Evolutionary conservation across 1,140 invertebrate genomes (phyloP).

Genomic region (Bombus cullumanus): DNA sequence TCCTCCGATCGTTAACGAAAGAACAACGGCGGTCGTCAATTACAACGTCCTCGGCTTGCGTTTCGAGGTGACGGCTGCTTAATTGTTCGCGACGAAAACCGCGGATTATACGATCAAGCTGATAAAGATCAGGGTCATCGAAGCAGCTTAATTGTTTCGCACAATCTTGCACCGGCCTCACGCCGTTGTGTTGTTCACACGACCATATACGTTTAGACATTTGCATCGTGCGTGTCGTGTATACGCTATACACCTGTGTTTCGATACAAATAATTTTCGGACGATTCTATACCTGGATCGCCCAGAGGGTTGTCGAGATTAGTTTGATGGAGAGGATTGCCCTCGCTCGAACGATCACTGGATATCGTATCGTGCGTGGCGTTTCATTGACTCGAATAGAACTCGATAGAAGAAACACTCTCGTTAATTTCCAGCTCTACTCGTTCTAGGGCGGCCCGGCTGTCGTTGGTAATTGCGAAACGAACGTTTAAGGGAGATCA

Average conservation of each 20-base stretch:
- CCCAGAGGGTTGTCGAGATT: constrained; percentile 68
- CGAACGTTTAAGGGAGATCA: background rate
- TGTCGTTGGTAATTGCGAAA: background rate
- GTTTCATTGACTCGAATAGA: constrained; percentile 25
- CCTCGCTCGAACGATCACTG: constrained; percentile 45
- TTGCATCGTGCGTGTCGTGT: background rate
- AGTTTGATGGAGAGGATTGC: constrained; percentile 72
- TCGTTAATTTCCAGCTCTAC: constrained; percentile 60
- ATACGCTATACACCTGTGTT: background rate
- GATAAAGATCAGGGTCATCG: constrained; percentile 46
- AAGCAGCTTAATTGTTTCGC: constrained; percentile 47
- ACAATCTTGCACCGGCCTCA: constrained; percentile 24
- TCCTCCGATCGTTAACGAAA: background rate
- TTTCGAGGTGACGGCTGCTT: background rate
- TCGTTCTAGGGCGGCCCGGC: background rate
- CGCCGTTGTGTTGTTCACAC: constrained; percentile 43
- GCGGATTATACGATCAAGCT: constrained; percentile 37
- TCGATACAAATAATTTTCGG: background rate
- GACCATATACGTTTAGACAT: background rate
- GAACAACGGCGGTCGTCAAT: background rate
- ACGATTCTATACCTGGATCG: constrained; percentile 20
- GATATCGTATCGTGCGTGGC: constrained; percentile 48
- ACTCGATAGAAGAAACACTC: constrained; percentile 55
- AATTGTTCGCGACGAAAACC: constrained; percentile 47
- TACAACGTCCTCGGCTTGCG: background rate